Evolutionary conservation across 1,140 invertebrate species (phyloP).

Genomic region (Saccostrea glomerata): DNA sequence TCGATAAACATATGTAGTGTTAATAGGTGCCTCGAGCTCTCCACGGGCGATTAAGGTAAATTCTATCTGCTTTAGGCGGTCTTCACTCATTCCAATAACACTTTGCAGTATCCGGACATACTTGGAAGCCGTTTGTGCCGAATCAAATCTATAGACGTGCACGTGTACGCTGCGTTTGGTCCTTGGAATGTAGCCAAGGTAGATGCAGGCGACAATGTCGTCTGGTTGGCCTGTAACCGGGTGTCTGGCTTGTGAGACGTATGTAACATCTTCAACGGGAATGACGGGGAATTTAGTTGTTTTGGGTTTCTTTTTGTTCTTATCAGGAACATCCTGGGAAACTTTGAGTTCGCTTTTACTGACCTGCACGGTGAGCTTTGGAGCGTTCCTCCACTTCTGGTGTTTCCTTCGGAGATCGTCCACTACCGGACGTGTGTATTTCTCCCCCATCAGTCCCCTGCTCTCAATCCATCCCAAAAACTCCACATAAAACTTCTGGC

Average conservation of each 20-base stretch:
- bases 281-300: slow-evolving; percentile 75
- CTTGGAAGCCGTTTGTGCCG: slow-evolving; percentile 92
- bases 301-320: slow-evolving; percentile 67
- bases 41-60: slow-evolving; percentile 70
- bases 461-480: slow-evolving; percentile 97
- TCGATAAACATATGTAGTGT: slow-evolving; percentile 51
- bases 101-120: slow-evolving; percentile 90
- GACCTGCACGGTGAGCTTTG: slow-evolving; percentile 85
- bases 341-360: slow-evolving; percentile 96
- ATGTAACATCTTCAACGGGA: slow-evolving; percentile 73
- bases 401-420: slow-evolving; percentile 86
- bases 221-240: slow-evolving; percentile 79
- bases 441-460: slow-evolving; percentile 89
- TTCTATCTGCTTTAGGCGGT: slow-evolving; percentile 78
- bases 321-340: slow-evolving; percentile 84
- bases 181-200: slow-evolving; percentile 83
- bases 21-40: slow-evolving; percentile 65
- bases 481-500: slow-evolving; percentile 98
- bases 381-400: slow-evolving; percentile 90
- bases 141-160: slow-evolving; percentile 96
- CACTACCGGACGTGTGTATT: slow-evolving; percentile 90
- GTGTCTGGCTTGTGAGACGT: slow-evolving; percentile 62
- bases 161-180: slow-evolving; percentile 92
- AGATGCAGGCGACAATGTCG: slow-evolving; percentile 94
- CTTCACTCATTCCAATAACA: slow-evolving; percentile 90